Conservation (phyloP, 2,888 invertebrate species). For the Macroteleia sp. region DNA sequence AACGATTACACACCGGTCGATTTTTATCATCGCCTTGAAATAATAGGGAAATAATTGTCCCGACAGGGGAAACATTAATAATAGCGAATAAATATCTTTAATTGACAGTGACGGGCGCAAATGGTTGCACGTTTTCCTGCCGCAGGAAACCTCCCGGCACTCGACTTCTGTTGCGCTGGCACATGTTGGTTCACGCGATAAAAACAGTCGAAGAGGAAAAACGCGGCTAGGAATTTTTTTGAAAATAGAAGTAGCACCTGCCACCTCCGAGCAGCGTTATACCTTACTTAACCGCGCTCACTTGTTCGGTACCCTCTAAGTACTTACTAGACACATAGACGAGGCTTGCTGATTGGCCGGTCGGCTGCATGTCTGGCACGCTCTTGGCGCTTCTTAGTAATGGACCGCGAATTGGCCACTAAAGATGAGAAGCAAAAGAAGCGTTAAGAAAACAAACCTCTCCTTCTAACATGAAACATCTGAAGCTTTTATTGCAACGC, state of each 20-base stretch:
- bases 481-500: constrained; percentile 11
- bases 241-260: constrained; percentile 46
- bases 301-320: constrained; percentile 67
- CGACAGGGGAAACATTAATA: constrained; percentile 49
- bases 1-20: not conserved
- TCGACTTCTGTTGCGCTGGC: constrained; percentile 36
- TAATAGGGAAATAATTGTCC: constrained; percentile 43
- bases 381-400: constrained; percentile 59
- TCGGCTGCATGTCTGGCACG: constrained; percentile 51
- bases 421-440: constrained; percentile 50
- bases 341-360: constrained; percentile 54
- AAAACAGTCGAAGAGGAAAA: constrained; percentile 18
- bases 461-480: constrained; percentile 43
- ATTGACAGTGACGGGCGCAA: constrained; percentile 60
- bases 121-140: constrained; percentile 34
- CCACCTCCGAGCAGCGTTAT: constrained; percentile 57
- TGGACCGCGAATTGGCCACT: constrained; percentile 62
- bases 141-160: constrained; percentile 47
- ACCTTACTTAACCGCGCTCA: constrained; percentile 62
- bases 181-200: constrained; percentile 21
- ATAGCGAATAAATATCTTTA: constrained; percentile 57
- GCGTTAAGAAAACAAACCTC: constrained; percentile 47
- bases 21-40: constrained; percentile 14
- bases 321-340: constrained; percentile 67
- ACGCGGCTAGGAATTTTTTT: constrained; percentile 25